Percentiles rank a stretch among this genome's conserved stretches.
Conservation (phyloP, 1,140 invertebrate species). For the Fopius arisanus region DNA sequence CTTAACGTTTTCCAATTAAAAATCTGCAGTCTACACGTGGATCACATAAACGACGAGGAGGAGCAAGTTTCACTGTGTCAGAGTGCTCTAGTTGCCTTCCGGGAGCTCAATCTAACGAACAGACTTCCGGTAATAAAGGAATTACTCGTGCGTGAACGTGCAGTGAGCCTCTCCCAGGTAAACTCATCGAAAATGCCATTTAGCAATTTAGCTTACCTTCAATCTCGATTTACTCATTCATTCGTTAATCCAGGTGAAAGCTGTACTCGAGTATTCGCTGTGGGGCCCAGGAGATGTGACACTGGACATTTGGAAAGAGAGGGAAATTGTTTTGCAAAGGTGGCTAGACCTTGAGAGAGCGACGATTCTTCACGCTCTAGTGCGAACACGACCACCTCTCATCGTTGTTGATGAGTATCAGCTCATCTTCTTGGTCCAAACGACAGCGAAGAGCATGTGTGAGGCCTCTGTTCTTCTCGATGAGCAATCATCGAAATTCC, state of each 20-base stretch:
- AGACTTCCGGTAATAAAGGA: conserved; percentile 75
- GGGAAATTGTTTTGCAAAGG: conserved; percentile 76
- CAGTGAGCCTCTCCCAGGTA: conserved; percentile 73
- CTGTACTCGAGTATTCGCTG: conserved; percentile 81
- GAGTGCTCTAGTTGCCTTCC: conserved; percentile 76
- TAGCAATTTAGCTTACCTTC: neutral
- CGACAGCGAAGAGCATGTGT: conserved; percentile 80
- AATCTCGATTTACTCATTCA: neutral
- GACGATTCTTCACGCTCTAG: conserved; percentile 79
- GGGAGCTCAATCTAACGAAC: conserved; percentile 70
- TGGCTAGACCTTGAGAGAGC: conserved; percentile 86
- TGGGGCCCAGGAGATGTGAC: conserved; percentile 84
- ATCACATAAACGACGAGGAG: conserved; percentile 66
- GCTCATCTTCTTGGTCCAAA: conserved; percentile 81
- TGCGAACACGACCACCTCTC: conserved; percentile 76
- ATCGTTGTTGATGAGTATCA: conserved; percentile 82
- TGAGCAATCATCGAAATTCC: conserved; percentile 34
- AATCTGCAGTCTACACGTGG: conserved; percentile 68
- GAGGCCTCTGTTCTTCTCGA: conserved; percentile 77
- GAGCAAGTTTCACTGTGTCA: conserved; percentile 78
- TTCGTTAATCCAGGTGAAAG: conserved; percentile 67
- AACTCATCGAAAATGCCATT: conserved; percentile 30
- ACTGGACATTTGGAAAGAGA: conserved; percentile 72
- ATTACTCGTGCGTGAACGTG: conserved; percentile 74
- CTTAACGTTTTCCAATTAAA: neutral